These are phyloP conservation scores for Albula goreensis DNA, from an alignment of 2,113 vertebrate genomes.

Conservation along the genomic window DNA sequence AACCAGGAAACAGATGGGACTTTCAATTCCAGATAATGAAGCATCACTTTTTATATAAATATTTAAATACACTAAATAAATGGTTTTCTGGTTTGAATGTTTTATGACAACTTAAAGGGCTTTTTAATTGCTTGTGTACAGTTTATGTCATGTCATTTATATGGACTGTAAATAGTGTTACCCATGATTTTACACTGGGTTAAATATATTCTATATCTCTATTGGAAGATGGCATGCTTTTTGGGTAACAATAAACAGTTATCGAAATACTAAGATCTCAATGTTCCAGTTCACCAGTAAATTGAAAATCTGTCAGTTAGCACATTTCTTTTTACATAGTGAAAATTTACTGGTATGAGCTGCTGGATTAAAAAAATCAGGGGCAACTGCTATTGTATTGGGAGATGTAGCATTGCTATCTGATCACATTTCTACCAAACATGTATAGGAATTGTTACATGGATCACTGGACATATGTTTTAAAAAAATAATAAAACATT, in stretches of 20 bases:
- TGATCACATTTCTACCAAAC: not conserved
- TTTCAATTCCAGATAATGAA: slow-evolving; percentile 11
- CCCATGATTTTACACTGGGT: slow-evolving; percentile 41
- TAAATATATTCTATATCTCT: slow-evolving; percentile 15
- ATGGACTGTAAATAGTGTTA: slow-evolving; percentile 25
- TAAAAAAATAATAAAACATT: too few relatives aligned
- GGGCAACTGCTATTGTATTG: not conserved
- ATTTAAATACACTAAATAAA: not conserved
- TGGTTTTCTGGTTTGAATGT: not conserved
- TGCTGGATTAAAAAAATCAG: too few relatives aligned
- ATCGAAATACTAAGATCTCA: too few relatives aligned
- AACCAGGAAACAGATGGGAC: slow-evolving; percentile 8
- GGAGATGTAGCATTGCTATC: not conserved
- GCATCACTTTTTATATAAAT: slow-evolving; percentile 3
- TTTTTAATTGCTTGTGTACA: slow-evolving; percentile 2
- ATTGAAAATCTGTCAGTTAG: too few relatives aligned
- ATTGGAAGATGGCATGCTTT: not conserved
- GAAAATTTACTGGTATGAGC: too few relatives aligned
- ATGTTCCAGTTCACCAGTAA: too few relatives aligned
- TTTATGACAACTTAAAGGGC: not conserved
- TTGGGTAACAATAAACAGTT: too few relatives aligned
- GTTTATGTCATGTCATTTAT: slow-evolving; percentile 6
- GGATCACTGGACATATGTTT: too few relatives aligned
- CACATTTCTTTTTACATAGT: too few relatives aligned
- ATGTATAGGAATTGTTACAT: too few relatives aligned